Base-by-base conservation (phyloP, 1,140 invertebrate species). In the Gyrodactylus bullatarudis region DNA sequence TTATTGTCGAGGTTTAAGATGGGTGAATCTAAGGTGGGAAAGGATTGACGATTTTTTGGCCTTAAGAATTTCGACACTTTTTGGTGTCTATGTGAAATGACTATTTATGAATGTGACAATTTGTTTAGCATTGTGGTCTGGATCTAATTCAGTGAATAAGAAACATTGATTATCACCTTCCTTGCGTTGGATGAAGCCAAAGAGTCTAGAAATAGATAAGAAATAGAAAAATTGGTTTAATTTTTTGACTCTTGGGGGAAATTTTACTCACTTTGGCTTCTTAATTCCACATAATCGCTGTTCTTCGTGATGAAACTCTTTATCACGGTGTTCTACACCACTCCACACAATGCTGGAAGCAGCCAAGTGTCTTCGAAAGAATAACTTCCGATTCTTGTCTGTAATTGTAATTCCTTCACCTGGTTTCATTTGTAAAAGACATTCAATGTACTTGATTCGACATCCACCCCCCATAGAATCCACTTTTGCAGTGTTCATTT, bases 311-410 rank as follows among this genome's bases (percentile, higher is more conserved):
- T 16, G 8, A 54, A 54, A 81, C 76, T 86, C 84, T 74, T 87
- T 84, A 78, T 90, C 88, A 75, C 91, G 88, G 0, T 89, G 87
- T 79, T 95, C 91, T 27, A 92, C 82, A 54, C 91, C 91, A 81
- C 90, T 93, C 81, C 88, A 89, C 23, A 89, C 92, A 71, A 97
- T 89, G 26, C 86, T 86, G 77, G 86, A 85, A 24, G 89, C 87
- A 2, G 90, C 88, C 81, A 94, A 96, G 82, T 96, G 92, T 73
- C 89, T 85, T 74, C 92, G 85, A 84, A 89, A 84, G 78, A 84
- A 85, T 74, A 84, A 76, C 26, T 73, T 73, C 23, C 72, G 25
- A 23, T 73, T 26, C 26, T 23, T 25, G 72, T 73, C 72, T 23
- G 72, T 73, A 20, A 73, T 25, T 1, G 26, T 26, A 26, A 73